Percentiles rank a stretch among this genome's conserved stretches.
phyloP scores from a whole-genome alignment of 1,140 invertebrate species.

The Thrips palmi region DNA sequence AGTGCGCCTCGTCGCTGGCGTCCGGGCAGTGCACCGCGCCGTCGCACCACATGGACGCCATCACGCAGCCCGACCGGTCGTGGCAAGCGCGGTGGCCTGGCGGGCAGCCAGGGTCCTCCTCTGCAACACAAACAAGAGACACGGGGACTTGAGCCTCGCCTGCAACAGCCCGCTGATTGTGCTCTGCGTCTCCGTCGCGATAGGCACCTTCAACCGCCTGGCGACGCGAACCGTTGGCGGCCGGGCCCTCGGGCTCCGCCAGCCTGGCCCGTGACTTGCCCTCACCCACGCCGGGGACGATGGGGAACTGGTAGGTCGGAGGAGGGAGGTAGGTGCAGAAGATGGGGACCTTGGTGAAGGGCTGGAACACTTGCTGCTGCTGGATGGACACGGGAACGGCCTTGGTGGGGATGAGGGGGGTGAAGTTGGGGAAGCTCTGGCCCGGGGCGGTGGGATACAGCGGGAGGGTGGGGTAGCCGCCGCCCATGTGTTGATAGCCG shows the following conservation, averaged over 20 bases:
- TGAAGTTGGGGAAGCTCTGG: too few relatives aligned
- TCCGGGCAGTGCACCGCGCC: constrained; percentile 57
- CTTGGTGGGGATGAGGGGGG: too few relatives aligned
- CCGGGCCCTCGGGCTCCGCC: not conserved
- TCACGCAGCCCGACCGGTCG: constrained; percentile 37
- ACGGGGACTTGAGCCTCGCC: not conserved
- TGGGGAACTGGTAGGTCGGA: constrained; percentile 16
- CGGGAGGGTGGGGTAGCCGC: too few relatives aligned
- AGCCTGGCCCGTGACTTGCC: not conserved
- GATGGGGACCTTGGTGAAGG: too few relatives aligned
- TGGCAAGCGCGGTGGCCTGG: constrained; percentile 22
- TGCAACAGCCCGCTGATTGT: not conserved
- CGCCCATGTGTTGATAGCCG: too few relatives aligned
- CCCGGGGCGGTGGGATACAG: too few relatives aligned
- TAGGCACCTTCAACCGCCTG: not conserved
- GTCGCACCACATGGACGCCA: constrained; percentile 43
- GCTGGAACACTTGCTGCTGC: too few relatives aligned
- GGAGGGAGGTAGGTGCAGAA: constrained; percentile 19
- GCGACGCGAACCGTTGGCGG: constrained; percentile 8
- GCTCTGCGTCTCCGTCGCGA: not conserved
- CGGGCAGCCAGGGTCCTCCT: constrained; percentile 17
- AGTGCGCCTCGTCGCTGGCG: constrained; percentile 58
- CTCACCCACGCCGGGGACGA: constrained; percentile 12
- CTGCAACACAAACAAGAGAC: constrained; percentile 8
- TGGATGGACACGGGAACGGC: too few relatives aligned